Conservation (phyloP, 2,797 vertebrate genomes). For the Aulostomus chinensis region DNA sequence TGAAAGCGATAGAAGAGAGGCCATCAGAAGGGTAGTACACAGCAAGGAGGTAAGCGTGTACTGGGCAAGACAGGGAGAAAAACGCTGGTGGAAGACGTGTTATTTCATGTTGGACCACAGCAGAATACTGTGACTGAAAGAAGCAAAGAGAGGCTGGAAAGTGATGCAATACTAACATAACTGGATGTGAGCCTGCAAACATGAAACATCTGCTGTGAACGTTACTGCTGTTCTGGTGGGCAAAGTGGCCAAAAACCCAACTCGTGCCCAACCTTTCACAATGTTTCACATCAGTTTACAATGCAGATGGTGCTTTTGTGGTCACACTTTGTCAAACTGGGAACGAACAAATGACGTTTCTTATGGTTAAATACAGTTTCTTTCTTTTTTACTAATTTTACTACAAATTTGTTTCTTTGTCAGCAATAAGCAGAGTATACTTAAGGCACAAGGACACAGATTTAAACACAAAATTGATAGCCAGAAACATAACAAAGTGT, state of each 20-base stretch:
- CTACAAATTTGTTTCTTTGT: too few relatives aligned
- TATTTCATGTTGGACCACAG: constrained; percentile 25
- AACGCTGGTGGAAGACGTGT: constrained; percentile 26
- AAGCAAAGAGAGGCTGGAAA: constrained; percentile 1
- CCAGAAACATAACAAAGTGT: too few relatives aligned
- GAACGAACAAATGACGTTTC: too few relatives aligned
- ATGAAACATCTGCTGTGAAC: background rate
- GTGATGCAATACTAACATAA: background rate
- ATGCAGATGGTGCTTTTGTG: too few relatives aligned
- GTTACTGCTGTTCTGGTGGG: background rate
- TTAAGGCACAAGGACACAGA: too few relatives aligned
- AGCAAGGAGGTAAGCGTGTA: constrained; percentile 46
- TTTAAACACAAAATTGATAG: too few relatives aligned
- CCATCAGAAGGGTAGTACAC: constrained; percentile 43
- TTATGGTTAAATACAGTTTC: too few relatives aligned
- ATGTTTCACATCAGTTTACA: background rate
- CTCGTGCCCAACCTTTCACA: too few relatives aligned
- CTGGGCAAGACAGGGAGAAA: constrained; percentile 30
- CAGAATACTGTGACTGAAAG: constrained; percentile 19
- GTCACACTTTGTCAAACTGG: too few relatives aligned
- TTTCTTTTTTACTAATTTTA: too few relatives aligned
- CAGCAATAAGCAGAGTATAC: too few relatives aligned
- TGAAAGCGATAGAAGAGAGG: constrained; percentile 37
- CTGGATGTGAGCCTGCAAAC: background rate
- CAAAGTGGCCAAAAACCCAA: background rate